These are phyloP conservation scores for Rhinophrynus dorsalis DNA, from an alignment of 2,797 vertebrate genomes.

Conservation along the genomic window DNA sequence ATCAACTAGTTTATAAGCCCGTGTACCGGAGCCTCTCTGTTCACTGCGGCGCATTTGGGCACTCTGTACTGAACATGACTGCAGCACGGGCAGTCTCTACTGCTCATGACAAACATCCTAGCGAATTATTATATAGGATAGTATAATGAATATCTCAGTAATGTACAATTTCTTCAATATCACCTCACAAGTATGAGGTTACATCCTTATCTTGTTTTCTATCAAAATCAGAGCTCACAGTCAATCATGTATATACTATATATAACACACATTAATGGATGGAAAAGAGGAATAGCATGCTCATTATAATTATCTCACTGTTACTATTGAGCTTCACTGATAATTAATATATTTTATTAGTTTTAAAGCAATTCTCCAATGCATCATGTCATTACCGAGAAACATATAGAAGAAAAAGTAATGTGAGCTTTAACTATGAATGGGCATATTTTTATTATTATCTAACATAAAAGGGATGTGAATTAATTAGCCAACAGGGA, in stretches of 20 bases:
- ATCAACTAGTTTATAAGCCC: too few species aligned
- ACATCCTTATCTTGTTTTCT: too few species aligned
- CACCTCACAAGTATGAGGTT: too few species aligned
- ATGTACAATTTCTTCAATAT: too few species aligned
- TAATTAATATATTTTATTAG: conserved; percentile 15
- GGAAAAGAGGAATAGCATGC: background rate
- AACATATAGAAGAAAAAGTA: background rate
- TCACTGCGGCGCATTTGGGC: too few species aligned
- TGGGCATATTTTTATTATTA: conserved; percentile 10
- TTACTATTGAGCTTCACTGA: background rate
- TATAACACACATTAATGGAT: background rate
- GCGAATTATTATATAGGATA: too few species aligned
- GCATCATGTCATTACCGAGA: background rate
- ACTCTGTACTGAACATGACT: too few species aligned
- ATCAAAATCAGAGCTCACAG: too few species aligned
- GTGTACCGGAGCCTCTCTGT: too few species aligned
- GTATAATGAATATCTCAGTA: too few species aligned
- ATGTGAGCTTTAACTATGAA: conserved; percentile 1
- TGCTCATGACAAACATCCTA: too few species aligned
- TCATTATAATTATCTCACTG: conserved; percentile 1
- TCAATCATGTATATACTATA: background rate
- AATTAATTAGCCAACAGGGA: conserved; percentile 22
- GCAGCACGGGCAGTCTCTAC: too few species aligned
- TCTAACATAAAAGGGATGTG: conserved; percentile 20
- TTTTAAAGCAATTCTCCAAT: background rate